A percentile compares a stretch with the other conserved stretches of the same genome.
phyloP scores from a whole-genome alignment of 2,888 invertebrate species.

The Drosophila colorata region DNA sequence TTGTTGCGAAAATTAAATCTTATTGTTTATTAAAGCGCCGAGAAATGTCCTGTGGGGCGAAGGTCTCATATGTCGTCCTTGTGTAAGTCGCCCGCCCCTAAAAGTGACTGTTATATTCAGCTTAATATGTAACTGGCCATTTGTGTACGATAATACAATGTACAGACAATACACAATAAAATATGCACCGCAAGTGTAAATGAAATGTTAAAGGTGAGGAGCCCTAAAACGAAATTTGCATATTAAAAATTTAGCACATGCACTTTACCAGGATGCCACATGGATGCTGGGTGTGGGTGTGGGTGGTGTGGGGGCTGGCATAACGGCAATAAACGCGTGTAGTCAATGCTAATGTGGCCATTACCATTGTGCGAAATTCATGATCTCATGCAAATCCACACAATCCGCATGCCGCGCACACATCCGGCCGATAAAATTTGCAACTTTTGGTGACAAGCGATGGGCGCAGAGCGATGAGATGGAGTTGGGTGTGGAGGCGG shows the following conservation, averaged over 20 bases:
- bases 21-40: slow-evolving; percentile 59
- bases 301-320: not conserved
- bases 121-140: slow-evolving; percentile 71
- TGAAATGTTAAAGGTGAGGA: slow-evolving; percentile 68
- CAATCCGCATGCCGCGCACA: slow-evolving; percentile 64
- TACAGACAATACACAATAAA: slow-evolving; percentile 60
- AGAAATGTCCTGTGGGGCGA: slow-evolving; percentile 31
- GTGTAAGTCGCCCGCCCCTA: no score
- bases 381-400: slow-evolving; percentile 76
- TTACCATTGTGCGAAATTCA: slow-evolving; percentile 76
- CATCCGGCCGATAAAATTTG: slow-evolving; percentile 77
- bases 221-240: slow-evolving; percentile 58
- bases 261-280: slow-evolving; percentile 45
- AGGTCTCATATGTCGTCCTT: slow-evolving; percentile 34
- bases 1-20: slow-evolving; percentile 56
- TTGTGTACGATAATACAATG: slow-evolving; percentile 69
- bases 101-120: slow-evolving; percentile 26
- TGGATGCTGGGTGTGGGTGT: not conserved
- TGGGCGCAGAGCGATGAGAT: slow-evolving; percentile 14
- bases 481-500: not conserved
- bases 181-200: slow-evolving; percentile 78
- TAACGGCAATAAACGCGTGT: slow-evolving; percentile 68
- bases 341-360: slow-evolving; percentile 78
- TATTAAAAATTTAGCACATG: slow-evolving; percentile 80
- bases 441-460: slow-evolving; percentile 76